A percentile compares a stretch with the other conserved stretches of the same genome.
Evolutionary conservation across 1,140 invertebrate genomes (phyloP).

Genomic region (Cardiocondyla obscurior): DNA sequence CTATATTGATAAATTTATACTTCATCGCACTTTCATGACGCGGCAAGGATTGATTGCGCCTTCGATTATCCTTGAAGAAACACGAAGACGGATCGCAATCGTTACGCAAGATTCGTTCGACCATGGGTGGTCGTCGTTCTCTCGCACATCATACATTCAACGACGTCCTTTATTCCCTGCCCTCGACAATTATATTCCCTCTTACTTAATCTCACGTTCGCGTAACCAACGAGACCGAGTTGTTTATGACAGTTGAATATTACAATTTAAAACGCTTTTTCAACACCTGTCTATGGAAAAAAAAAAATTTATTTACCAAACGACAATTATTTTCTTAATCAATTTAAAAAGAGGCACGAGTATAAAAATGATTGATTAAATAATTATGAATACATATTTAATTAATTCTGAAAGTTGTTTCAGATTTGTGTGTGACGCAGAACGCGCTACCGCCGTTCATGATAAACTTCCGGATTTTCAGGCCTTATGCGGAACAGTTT

Average conservation of each 20-base stretch:
- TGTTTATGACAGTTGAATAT: too few relatives aligned
- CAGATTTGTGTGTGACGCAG: neutral
- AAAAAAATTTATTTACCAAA: neutral
- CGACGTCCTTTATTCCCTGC: conserved; percentile 9
- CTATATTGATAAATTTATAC: conserved; percentile 1
- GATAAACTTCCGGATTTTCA: conserved; percentile 5
- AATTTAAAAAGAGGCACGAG: neutral
- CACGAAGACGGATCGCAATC: conserved; percentile 25
- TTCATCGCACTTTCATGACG: neutral
- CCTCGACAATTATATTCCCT: conserved; percentile 16
- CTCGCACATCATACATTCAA: conserved; percentile 2
- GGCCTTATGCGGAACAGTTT: neutral
- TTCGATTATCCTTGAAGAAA: conserved; percentile 43
- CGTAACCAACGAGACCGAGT: neutral
- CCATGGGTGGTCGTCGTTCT: conserved; percentile 25
- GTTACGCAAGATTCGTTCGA: conserved; percentile 39
- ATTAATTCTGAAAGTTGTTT: neutral
- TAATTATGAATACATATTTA: neutral
- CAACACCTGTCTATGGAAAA: neutral
- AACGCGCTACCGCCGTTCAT: neutral
- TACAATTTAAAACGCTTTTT: neutral
- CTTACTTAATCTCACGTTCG: neutral
- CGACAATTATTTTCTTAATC: neutral
- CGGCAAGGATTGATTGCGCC: conserved; percentile 20
- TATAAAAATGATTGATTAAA: neutral